phyloP scores from a whole-genome alignment of 2,888 invertebrate species.

The Osmoderma eremita region DNA sequence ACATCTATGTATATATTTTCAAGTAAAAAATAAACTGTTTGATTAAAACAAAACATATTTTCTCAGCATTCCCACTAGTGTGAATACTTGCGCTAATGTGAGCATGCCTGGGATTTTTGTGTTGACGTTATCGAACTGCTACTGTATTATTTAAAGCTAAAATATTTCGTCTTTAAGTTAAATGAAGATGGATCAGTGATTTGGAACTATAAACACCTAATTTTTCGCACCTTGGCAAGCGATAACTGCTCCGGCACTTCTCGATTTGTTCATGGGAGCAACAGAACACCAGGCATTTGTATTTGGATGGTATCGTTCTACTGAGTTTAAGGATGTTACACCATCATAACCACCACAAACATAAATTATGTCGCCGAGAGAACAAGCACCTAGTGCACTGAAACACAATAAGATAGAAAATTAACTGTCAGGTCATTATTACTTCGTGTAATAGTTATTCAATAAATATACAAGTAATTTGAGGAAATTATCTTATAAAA shows the following conservation, averaged over 20 bases:
- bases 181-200: neutral
- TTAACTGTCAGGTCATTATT: neutral
- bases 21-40: no score
- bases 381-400: slow-evolving; percentile 84
- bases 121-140: no score
- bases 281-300: slow-evolving; percentile 79
- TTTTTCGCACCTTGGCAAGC: slow-evolving; percentile 60
- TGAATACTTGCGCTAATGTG: no score
- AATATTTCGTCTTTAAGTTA: neutral
- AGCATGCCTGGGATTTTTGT: no score
- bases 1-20: no score
- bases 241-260: slow-evolving; percentile 63
- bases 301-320: slow-evolving; percentile 82
- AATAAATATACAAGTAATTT: no score
- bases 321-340: slow-evolving; percentile 81
- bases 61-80: no score
- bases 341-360: slow-evolving; percentile 90
- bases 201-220: no score
- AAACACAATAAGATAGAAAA: slow-evolving; percentile 44
- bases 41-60: no score
- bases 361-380: slow-evolving; percentile 81
- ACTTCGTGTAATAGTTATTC: slow-evolving; percentile 58
- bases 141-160: neutral
- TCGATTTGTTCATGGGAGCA: slow-evolving; percentile 75
- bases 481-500: no score